phyloP scores from a whole-genome alignment of 2,888 invertebrate genomes.

The Sesamia inferens region DNA sequence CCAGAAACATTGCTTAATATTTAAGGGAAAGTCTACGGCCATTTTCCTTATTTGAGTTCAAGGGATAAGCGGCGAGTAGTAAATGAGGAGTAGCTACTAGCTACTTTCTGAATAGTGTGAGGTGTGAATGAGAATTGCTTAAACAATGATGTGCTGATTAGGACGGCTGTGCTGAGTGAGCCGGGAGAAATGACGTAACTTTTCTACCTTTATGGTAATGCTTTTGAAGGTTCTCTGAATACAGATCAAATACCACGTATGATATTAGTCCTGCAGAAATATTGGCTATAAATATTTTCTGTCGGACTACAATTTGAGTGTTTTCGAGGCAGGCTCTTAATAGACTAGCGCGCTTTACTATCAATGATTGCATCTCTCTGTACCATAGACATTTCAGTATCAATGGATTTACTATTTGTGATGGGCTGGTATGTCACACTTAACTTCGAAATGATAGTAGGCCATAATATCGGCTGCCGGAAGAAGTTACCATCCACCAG shows the following conservation, averaged over 20 bases:
- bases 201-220: not conserved
- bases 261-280: too few species aligned
- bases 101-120: not conserved
- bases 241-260: not conserved
- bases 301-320: too few species aligned
- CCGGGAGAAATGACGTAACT: not conserved
- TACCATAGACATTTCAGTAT: too few species aligned
- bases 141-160: not conserved
- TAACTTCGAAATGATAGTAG: too few species aligned
- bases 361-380: too few species aligned
- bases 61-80: slow-evolving; percentile 3
- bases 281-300: not conserved
- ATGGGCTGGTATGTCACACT: too few species aligned
- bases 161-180: not conserved
- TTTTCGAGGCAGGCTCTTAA: too few species aligned
- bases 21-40: slow-evolving; percentile 75
- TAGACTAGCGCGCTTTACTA: too few species aligned
- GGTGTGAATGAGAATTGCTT: not conserved
- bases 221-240: not conserved
- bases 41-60: slow-evolving; percentile 59
- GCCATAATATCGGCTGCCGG: too few species aligned
- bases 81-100: not conserved
- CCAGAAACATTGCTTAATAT: slow-evolving; percentile 76
- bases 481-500: too few species aligned
- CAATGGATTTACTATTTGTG: too few species aligned